Conservation (phyloP, 2,888 invertebrate genomes). For the Ormia ochracea region DNA sequence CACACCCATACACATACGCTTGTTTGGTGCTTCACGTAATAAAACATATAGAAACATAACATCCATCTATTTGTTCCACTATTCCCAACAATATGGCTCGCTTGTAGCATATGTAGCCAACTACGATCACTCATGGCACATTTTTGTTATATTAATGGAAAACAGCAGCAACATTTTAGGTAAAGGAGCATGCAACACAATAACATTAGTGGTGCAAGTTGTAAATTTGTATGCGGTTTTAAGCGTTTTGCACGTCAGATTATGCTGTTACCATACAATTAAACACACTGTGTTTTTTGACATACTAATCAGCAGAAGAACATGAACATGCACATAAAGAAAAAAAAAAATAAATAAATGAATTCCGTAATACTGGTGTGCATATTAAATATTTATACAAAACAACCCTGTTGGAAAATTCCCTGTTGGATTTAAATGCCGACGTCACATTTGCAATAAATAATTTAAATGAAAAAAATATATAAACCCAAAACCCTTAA, state of each 20-base stretch:
- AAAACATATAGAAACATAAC: conserved; percentile 12
- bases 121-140: neutral
- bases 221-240: conserved; percentile 62
- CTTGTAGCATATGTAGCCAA: neutral
- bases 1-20: neutral
- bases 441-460: no score
- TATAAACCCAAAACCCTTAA: no score
- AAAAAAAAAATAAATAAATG: neutral
- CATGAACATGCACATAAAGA: neutral
- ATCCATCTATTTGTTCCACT: neutral
- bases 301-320: conserved; percentile 38
- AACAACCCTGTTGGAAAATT: neutral
- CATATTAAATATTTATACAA: neutral
- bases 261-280: conserved; percentile 62
- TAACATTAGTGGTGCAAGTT: conserved; percentile 54
- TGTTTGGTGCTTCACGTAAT: neutral
- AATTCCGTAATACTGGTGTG: neutral
- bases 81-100: neutral
- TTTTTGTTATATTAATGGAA: conserved; percentile 15
- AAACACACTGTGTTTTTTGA: conserved; percentile 52
- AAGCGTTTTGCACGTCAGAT: conserved; percentile 62
- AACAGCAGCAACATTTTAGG: conserved; percentile 20
- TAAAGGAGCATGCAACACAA: conserved; percentile 49
- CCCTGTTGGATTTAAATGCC: neutral
- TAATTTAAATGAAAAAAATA: no score